A percentile compares a stretch with the other conserved stretches of the same genome.
These are phyloP conservation scores for Hippasteria phrygiana DNA, from an alignment of 53 echinoderm and acorn worm species.

Conservation along the genomic window DNA sequence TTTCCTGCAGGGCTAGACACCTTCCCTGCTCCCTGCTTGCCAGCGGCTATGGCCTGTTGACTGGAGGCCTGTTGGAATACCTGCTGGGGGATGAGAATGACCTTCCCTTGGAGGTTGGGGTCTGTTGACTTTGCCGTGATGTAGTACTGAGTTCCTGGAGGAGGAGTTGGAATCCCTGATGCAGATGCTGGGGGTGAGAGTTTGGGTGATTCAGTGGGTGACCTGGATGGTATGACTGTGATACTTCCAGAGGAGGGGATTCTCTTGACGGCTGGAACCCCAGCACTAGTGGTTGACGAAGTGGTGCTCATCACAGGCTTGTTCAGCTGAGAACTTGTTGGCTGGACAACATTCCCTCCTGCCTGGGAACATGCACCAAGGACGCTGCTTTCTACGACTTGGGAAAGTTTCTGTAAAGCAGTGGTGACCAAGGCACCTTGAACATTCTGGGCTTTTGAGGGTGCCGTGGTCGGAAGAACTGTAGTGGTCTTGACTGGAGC, in stretches of 20 bases:
- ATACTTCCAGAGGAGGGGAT: constrained; percentile 54
- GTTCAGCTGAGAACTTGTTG: constrained; percentile 36
- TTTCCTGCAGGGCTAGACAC: constrained; percentile 57
- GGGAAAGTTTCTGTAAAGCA: constrained; percentile 18
- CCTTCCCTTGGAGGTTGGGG: constrained; percentile 96
- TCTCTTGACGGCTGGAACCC: constrained; percentile 36
- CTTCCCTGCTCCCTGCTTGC: constrained; percentile 55
- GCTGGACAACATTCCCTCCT: constrained; percentile 48
- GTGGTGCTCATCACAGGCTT: constrained; percentile 54
- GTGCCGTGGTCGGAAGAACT: constrained; percentile 34
- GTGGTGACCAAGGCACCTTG: constrained; percentile 8
- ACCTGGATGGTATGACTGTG: constrained; percentile 42
- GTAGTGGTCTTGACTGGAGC: constrained; percentile 12
- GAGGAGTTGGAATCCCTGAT: constrained; percentile 71
- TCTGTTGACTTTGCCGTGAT: constrained; percentile 97
- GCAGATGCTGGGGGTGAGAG: constrained; percentile 48
- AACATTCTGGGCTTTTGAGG: constrained; percentile 40
- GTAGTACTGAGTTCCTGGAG: constrained; percentile 96
- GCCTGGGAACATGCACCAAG: constrained; percentile 16
- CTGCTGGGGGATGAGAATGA: constrained; percentile 97
- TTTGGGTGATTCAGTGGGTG: constrained; percentile 28
- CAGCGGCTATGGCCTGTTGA: constrained; percentile 62
- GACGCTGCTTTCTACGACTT: constrained; percentile 5
- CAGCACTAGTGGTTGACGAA: background rate
- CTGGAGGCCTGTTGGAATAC: constrained; percentile 89